Evolutionary conservation across 2,113 vertebrate genomes (phyloP), one percentile per base, ranked within the genome.

Genomic region (Choloepus hoffmanni): DNA sequence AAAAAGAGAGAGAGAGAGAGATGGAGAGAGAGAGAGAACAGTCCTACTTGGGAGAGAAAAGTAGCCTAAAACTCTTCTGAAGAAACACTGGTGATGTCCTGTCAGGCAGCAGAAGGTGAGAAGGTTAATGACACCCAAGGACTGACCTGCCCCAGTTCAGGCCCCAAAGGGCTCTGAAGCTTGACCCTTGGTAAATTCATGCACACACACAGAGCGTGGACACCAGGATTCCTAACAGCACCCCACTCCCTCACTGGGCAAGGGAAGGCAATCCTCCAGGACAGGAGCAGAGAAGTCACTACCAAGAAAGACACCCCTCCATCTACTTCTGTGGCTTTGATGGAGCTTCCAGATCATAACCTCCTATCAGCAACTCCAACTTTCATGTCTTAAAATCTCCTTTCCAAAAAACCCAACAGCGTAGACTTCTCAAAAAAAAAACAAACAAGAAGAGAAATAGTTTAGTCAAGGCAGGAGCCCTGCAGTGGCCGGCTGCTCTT

Each of bases 391-490:
- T 93, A 58, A 86, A 63, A 60, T 81, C 92, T 94, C 92, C 74
- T 95, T 95, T 50, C 89, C 94, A 94, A 90, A 88, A 97, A 95
- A 90, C 26, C 78, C 74, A 95, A 16, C 33, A 65, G 65, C 5
- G 24, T 65, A 83, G 96, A 84, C 58, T 96, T 48, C 67, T 40
- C 90, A 89, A 93, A 92, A 97, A 97, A 93, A 96, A 92, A 98
- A 94, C 43, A 45, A 65, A 28, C 63, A 4, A 73, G 53, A 92
- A 73, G 53, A 92, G 81, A 94, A 16, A 40, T 62, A 74, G 92
- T 78, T 93, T 43, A 58, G 62, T 92, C 79, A 58, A 94, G 74
- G 24, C 93, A 30, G 85, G 43, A 68, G 83, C 55, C 53, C 63
- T 5, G 15, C 58, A 10, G 92, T 65, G 83, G 45, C 72, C 81